Percentiles rank a stretch among this genome's conserved stretches.
Evolutionary conservation across 2,113 vertebrate species (phyloP).

Genomic region (Indicator maculatus): DNA sequence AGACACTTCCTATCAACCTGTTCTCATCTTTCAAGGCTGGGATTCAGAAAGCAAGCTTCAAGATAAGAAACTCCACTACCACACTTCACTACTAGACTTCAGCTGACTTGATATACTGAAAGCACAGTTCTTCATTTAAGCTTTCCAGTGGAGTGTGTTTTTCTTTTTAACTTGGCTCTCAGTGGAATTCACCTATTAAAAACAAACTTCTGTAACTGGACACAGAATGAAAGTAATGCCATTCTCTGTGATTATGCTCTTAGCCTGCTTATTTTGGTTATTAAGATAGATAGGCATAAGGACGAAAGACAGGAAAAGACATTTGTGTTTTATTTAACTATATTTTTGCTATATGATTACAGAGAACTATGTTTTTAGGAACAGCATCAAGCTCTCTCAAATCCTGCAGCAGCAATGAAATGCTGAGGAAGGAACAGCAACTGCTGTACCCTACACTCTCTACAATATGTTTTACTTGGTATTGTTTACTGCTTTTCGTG

Average conservation of each 20-base stretch:
- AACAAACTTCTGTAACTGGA: not conserved
- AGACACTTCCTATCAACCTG: not conserved
- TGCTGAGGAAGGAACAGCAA: not conserved
- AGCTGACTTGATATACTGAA: not conserved
- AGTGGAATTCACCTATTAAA: not conserved
- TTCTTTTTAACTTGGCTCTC: not conserved
- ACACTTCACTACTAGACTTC: not conserved
- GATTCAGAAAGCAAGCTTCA: not conserved
- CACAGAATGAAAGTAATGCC: not conserved
- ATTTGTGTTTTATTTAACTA: not conserved
- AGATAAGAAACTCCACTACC: not conserved
- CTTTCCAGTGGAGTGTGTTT: not conserved
- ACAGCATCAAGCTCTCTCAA: not conserved
- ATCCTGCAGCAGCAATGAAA: not conserved
- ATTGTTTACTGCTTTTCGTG: not conserved
- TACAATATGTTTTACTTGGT: not conserved
- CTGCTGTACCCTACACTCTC: not conserved
- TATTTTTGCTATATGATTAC: not conserved
- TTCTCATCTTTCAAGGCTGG: not conserved
- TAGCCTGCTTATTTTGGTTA: not conserved
- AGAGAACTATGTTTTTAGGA: not conserved
- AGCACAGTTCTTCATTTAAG: not conserved
- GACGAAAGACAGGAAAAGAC: not conserved
- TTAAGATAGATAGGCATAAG: not conserved
- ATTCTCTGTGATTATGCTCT: not conserved